Evolutionary conservation across 1,140 invertebrate genomes (phyloP).

Genomic region (Ectropis grisescens): DNA sequence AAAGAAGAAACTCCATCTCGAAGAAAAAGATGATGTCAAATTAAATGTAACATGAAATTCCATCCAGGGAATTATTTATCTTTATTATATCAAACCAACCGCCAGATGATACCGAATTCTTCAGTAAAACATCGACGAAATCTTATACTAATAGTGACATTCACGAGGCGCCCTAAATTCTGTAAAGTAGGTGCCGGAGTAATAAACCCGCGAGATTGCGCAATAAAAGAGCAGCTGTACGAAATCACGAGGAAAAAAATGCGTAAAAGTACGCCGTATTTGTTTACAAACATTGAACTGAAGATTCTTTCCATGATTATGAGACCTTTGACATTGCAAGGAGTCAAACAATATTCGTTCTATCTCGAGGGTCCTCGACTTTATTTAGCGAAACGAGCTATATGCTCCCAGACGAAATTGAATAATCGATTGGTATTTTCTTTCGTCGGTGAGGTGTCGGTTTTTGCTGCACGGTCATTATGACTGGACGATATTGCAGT

Average conservation of each 20-base stretch:
- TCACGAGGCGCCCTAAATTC: too few species aligned
- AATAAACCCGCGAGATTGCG: constrained; percentile 29
- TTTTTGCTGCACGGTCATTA: constrained; percentile 53
- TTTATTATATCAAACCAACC: too few species aligned
- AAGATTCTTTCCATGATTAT: constrained; percentile 10
- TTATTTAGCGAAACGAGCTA: constrained; percentile 28
- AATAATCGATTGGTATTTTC: constrained; percentile 50
- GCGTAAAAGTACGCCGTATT: constrained; percentile 21
- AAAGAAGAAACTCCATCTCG: too few species aligned
- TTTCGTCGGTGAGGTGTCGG: constrained; percentile 32
- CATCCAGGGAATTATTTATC: too few species aligned
- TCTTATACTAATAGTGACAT: too few species aligned
- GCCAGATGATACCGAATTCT: too few species aligned
- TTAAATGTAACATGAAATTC: too few species aligned
- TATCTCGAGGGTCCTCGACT: too few species aligned
- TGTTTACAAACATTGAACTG: constrained; percentile 47
- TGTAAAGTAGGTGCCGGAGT: constrained; percentile 13
- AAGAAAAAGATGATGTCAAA: too few species aligned
- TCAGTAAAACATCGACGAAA: too few species aligned
- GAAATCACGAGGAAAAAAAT: constrained; percentile 25
- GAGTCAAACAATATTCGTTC: too few species aligned
- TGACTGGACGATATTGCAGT: constrained; percentile 46
- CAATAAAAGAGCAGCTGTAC: constrained; percentile 38
- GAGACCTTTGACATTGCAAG: constrained; percentile 29
- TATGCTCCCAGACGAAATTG: constrained; percentile 28